Base-by-base conservation (phyloP, 53 echinoderm and acorn worm genomes). In the Actinopyga echinites region DNA sequence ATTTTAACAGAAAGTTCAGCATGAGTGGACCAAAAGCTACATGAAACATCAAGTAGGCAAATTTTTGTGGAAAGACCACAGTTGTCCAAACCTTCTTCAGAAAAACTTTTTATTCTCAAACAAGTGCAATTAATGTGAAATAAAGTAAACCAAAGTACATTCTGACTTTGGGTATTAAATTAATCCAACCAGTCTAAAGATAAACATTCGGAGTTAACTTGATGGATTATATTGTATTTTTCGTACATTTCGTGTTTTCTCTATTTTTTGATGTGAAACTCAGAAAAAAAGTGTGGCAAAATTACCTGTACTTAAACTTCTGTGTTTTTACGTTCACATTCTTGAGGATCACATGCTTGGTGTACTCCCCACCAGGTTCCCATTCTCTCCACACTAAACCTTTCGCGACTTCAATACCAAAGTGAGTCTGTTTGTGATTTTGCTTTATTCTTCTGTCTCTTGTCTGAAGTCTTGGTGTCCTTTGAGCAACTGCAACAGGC, bases 311-410 rank as follows among this genome's bases (percentile, higher is more conserved):
- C 54, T 93, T 96, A 19, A 96, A 83, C 65, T 96, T 96, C 83
- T 96, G 93, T 25, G 96, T 96, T 80, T 93, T 96, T 31, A 96
- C 93, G n/a, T 94, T 83, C 43, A 96, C 96, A 78, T 96, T 96
- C 82, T 96, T 96, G 20, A 96, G 88, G 30, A 94, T 64, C 25
- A 96, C 92, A 90, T 94, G 87, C 78, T 96, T 96, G 43, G 93
- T 96, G 67, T 96, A 96, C 52, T 96, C 96, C 11, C 93, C 96
- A 75, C 96, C 96, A 20, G 96, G 96, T 75, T 96, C 96, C 96
- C 96, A 96, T 42, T 92, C 96, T 86, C 82, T 89, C 96, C 96
- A 96, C 23, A 93, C 91, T 63, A 96, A 59, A 61, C 92, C 90
- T 81, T 90, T 93, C 62, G 92, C 96, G 10, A 96, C 96, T 85